These are phyloP conservation scores for Nesometra sesokonis DNA, from an alignment of 35 echinoderm and acorn worm species.

Conservation along the genomic window DNA sequence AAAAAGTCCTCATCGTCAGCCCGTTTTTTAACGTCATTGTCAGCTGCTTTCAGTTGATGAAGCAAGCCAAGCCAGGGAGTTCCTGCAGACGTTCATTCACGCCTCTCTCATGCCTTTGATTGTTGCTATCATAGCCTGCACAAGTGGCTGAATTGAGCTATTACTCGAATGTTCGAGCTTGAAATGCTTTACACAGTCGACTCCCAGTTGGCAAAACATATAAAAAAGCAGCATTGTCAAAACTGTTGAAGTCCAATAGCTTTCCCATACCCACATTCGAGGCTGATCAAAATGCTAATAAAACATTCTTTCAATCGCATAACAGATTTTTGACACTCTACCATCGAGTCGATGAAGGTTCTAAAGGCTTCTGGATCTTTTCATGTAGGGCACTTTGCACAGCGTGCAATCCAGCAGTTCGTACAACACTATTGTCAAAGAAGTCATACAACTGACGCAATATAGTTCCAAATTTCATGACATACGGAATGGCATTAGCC, in stretches of 20 bases:
- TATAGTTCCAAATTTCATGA: background rate
- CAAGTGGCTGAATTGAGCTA: no score
- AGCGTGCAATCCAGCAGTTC: background rate
- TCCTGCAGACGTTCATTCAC: no score
- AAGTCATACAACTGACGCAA: conserved; percentile 6
- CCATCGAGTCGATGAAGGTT: conserved; percentile 2
- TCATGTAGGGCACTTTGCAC: background rate
- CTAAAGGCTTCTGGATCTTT: background rate
- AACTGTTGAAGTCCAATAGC: background rate
- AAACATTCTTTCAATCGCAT: background rate
- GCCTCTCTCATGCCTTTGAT: no score
- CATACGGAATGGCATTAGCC: background rate
- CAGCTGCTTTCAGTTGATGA: no score
- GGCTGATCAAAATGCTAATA: background rate
- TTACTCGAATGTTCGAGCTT: no score
- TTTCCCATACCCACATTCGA: background rate
- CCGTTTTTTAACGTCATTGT: no score
- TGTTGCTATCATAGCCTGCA: no score
- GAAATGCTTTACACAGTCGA: no score
- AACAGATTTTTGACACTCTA: background rate
- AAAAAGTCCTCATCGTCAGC: no score
- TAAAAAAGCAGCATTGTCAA: background rate
- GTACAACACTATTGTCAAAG: background rate
- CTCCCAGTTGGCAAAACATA: background rate
- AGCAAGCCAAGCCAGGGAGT: no score